These are phyloP conservation scores for Drosophila ambigua DNA, from an alignment of 1,140 invertebrate species.

Conservation along the genomic window DNA sequence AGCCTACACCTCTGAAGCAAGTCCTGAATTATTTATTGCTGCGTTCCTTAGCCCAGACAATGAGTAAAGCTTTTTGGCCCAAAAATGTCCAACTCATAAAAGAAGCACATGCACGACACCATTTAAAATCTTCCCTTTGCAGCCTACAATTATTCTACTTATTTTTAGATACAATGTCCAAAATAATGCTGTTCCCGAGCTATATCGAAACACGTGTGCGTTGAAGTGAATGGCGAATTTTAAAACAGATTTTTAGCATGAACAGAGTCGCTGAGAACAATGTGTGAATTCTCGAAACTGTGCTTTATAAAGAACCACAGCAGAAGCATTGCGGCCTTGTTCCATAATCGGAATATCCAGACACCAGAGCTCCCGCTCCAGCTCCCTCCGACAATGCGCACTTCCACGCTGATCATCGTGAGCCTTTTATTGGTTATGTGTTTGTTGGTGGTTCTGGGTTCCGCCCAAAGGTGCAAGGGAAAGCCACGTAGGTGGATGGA, in stretches of 20 bases:
- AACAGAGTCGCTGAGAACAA: background rate
- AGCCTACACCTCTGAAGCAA: too few relatives aligned
- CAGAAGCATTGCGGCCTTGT: background rate
- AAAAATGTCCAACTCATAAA: background rate
- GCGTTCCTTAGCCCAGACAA: too few relatives aligned
- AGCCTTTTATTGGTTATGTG: conserved; percentile 2
- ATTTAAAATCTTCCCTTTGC: too few relatives aligned
- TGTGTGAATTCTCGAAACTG: background rate
- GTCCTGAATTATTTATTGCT: too few relatives aligned
- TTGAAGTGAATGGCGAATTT: background rate
- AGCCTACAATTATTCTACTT: background rate
- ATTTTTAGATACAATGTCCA: background rate
- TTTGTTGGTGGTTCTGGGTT: background rate
- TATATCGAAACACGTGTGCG: background rate
- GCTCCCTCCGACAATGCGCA: conserved; percentile 9
- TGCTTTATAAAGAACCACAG: conserved; percentile 25
- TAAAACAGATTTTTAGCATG: too few relatives aligned
- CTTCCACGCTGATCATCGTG: conserved; percentile 9
- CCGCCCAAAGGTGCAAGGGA: conserved; percentile 19
- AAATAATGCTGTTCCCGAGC: too few relatives aligned
- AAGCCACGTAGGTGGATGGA: conserved; percentile 13
- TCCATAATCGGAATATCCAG: background rate
- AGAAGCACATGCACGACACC: background rate
- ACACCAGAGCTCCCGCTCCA: background rate
- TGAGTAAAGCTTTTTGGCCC: background rate